These are phyloP conservation scores for Macquaria ambigua DNA, from an alignment of 2,113 vertebrate genomes.

Conservation along the genomic window DNA sequence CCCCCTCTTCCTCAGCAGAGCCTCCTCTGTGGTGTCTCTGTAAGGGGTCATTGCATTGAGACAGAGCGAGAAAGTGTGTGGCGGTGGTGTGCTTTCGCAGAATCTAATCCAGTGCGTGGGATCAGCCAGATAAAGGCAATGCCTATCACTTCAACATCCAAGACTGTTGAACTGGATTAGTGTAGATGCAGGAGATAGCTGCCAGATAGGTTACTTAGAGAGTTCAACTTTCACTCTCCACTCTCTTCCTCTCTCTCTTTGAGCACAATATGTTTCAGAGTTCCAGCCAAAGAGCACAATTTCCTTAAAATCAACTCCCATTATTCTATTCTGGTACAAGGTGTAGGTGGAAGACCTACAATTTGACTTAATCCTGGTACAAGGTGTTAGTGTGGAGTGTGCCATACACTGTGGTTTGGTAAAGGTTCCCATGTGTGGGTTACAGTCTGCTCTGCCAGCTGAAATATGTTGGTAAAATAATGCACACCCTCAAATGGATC, in stretches of 20 bases:
- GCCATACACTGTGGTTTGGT: conserved; percentile 33
- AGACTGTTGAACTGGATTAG: conserved; percentile 72
- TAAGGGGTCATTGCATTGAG: conserved; percentile 44
- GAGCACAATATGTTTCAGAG: background rate
- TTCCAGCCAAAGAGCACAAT: conserved; percentile 26
- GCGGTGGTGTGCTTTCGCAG: conserved; percentile 20
- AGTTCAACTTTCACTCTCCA: conserved; percentile 25
- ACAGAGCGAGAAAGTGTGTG: conserved; percentile 6
- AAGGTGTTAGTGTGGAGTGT: conserved; percentile 44
- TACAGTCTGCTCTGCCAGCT: conserved; percentile 43
- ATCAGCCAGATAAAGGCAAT: conserved; percentile 70
- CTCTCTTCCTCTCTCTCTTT: background rate
- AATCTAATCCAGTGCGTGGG: conserved; percentile 75
- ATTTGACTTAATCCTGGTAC: conserved; percentile 50
- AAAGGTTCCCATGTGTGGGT: conserved; percentile 45
- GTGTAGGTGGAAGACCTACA: conserved; percentile 52
- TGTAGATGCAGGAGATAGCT: conserved; percentile 63
- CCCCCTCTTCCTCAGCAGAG: conserved; percentile 16
- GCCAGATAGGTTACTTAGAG: conserved; percentile 37
- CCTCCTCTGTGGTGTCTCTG: conserved; percentile 12
- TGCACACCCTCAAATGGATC: conserved; percentile 42
- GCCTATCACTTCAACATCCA: conserved; percentile 61
- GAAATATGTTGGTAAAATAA: conserved; percentile 48
- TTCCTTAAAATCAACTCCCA: conserved; percentile 34
- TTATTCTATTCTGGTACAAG: conserved; percentile 51